Conservation (phyloP, 2,113 vertebrate genomes). For the Ivindomyrus marchei region DNA sequence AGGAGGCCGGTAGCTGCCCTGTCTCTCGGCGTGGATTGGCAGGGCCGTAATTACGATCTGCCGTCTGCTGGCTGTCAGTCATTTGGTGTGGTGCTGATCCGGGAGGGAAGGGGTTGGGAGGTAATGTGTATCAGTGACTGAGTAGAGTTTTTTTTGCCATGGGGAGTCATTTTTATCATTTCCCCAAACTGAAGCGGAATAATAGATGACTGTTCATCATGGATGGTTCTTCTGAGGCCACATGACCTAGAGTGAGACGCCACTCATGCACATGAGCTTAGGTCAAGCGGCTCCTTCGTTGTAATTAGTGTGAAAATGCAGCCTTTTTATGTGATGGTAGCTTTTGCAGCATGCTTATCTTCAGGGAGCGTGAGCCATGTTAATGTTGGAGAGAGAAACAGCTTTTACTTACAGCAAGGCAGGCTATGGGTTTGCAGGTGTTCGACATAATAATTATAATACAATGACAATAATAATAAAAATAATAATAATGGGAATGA, state of each 20-base stretch:
- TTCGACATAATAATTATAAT: neutral
- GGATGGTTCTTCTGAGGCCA: neutral
- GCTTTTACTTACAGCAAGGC: neutral
- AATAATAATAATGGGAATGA: neutral
- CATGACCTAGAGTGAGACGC: neutral
- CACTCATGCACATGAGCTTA: neutral
- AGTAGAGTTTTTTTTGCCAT: neutral
- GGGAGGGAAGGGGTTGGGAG: neutral
- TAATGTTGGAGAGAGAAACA: neutral
- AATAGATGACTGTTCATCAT: neutral
- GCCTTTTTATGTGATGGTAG: neutral
- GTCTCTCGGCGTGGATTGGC: neutral
- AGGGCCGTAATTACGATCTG: slow-evolving; percentile 14
- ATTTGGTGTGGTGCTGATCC: neutral
- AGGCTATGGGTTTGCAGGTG: neutral
- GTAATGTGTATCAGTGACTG: neutral
- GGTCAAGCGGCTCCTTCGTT: neutral
- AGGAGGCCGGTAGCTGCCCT: neutral
- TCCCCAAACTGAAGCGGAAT: neutral
- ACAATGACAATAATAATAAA: too few relatives aligned
- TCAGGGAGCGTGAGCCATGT: neutral
- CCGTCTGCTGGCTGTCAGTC: neutral
- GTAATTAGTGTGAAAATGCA: neutral
- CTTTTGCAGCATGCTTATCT: neutral
- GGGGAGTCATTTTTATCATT: neutral